Percentiles rank a stretch among this genome's conserved stretches.
Conservation (phyloP, 2,113 vertebrate species). For the Lycocorax pyrrhopterus region DNA sequence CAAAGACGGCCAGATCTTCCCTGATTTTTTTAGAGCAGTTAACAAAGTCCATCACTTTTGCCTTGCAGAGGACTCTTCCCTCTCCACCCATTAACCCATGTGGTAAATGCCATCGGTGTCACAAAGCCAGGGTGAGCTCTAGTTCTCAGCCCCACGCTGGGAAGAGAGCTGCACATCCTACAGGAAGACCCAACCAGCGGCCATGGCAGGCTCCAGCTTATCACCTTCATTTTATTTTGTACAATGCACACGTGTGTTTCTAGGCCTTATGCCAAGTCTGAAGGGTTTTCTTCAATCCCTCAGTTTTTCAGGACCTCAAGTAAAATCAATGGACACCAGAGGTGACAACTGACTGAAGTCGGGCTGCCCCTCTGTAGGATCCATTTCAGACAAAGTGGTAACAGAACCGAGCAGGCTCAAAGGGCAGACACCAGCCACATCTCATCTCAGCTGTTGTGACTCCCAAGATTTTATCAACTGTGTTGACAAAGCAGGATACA, state of each 20-base stretch:
- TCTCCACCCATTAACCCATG: rapidly evolving
- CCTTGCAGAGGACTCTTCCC: not conserved
- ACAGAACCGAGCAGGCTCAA: not conserved
- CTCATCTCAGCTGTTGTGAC: not conserved
- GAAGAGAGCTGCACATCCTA: not conserved
- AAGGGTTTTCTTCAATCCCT: not conserved
- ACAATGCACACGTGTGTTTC: not conserved
- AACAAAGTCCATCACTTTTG: not conserved
- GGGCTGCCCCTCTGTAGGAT: not conserved
- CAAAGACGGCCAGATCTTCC: rapidly evolving
- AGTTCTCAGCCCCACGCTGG: rapidly evolving
- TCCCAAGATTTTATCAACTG: not conserved
- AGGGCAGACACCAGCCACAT: not conserved
- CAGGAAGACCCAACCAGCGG: rapidly evolving
- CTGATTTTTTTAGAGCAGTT: not conserved
- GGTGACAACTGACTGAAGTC: rapidly evolving
- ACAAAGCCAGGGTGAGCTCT: not conserved
- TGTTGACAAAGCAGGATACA: rapidly evolving
- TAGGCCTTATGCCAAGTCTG: not conserved
- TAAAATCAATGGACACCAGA: not conserved
- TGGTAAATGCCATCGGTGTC: rapidly evolving
- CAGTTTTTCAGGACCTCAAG: not conserved
- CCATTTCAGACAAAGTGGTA: not conserved
- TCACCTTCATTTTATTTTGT: not conserved
- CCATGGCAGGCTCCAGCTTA: not conserved